A percentile compares a stretch with the other conserved stretches of the same genome.
These are phyloP conservation scores for Bombus haemorrhoidalis DNA, from an alignment of 1,140 invertebrate genomes.

Conservation along the genomic window DNA sequence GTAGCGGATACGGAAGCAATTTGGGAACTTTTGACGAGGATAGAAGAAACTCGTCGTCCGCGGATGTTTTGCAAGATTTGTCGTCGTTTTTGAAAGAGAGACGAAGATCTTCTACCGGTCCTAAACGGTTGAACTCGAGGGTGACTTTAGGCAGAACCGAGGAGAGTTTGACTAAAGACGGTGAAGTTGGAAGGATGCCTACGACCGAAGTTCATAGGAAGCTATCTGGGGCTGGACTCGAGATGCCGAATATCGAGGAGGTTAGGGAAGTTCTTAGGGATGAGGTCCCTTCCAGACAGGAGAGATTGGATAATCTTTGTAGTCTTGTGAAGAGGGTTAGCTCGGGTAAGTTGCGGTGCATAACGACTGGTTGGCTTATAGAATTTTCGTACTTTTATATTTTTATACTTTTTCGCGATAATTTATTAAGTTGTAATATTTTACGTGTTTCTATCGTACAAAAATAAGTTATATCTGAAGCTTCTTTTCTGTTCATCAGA, in stretches of 20 bases:
- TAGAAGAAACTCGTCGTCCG: constrained; percentile 59
- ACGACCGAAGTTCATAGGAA: constrained; percentile 73
- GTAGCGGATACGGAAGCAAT: constrained; percentile 76
- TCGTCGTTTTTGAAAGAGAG: constrained; percentile 58
- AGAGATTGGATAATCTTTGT: neutral
- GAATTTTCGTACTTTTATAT: neutral
- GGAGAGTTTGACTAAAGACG: constrained; percentile 23
- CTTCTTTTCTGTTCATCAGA: neutral
- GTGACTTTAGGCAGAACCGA: constrained; percentile 23
- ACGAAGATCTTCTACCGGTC: constrained; percentile 68
- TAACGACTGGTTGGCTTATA: neutral
- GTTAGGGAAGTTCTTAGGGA: constrained; percentile 63
- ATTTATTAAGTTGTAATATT: no score
- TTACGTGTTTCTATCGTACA: no score
- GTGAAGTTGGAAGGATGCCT: constrained; percentile 69
- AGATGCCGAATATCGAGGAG: constrained; percentile 74
- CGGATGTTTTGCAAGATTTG: constrained; percentile 59
- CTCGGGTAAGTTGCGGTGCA: neutral
- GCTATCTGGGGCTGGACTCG: constrained; percentile 66
- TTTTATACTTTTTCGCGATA: neutral
- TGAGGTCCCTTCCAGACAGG: neutral
- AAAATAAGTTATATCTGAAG: no score
- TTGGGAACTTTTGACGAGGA: constrained; percentile 77
- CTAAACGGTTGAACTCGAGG: constrained; percentile 46
- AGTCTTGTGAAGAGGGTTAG: neutral